A percentile compares a stretch with the other conserved stretches of the same genome.
phyloP scores from a whole-genome alignment of 2,797 vertebrate genomes.

The Sphenodon punctatus region DNA sequence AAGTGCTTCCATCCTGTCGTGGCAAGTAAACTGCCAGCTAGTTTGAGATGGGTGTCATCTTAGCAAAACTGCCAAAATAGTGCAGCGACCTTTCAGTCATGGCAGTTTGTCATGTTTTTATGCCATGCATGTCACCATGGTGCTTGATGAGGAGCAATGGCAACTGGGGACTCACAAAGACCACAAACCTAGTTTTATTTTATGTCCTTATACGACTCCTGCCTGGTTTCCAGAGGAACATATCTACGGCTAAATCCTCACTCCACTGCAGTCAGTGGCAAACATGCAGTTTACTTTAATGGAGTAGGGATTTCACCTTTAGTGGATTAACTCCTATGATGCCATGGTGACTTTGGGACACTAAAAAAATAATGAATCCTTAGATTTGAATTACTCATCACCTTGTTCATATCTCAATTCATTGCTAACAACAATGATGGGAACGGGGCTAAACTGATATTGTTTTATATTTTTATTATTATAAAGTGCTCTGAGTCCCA shows the following conservation, averaged over 20 bases:
- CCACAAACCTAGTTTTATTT: slow-evolving; percentile 23
- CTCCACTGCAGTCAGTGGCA: no score
- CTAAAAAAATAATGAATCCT: background rate
- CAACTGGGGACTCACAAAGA: background rate
- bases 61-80: slow-evolving; percentile 1
- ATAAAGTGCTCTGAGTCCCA: no score
- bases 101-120: slow-evolving; percentile 21
- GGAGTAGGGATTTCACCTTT: no score
- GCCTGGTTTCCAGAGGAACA: background rate
- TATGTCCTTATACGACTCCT: background rate
- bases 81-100: background rate
- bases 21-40: slow-evolving; percentile 8
- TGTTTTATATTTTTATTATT: no score
- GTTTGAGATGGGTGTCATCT: slow-evolving; percentile 1
- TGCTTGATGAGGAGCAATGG: slow-evolving; percentile 37
- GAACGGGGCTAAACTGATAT: no score
- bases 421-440: no score
- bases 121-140: background rate
- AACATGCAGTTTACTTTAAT: no score
- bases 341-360: background rate
- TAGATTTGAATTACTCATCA: no score
- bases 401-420: no score
- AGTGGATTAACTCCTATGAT: background rate
- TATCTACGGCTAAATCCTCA: no score
- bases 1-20: background rate